Conservation (phyloP, 2,888 invertebrate genomes). For the Eupithecia inturbata region DNA sequence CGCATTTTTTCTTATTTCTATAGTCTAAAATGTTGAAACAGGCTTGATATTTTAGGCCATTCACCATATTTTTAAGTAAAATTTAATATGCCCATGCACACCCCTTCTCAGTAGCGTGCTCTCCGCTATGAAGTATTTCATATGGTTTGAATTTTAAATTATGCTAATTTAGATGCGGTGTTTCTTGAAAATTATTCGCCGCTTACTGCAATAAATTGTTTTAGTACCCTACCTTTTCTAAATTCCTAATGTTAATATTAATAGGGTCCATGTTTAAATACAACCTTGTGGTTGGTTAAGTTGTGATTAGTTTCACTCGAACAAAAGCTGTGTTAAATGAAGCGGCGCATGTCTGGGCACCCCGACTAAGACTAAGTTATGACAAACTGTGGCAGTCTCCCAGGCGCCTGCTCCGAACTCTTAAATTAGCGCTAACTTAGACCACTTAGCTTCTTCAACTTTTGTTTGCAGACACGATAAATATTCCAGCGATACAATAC, state of each 20-base stretch:
- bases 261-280: not conserved
- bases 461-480: constrained; percentile 80
- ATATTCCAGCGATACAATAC: constrained; percentile 76
- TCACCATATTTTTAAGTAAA: constrained; percentile 62
- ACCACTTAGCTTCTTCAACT: constrained; percentile 80
- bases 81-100: constrained; percentile 63
- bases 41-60: constrained; percentile 70
- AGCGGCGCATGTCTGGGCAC: constrained; percentile 57
- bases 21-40: constrained; percentile 74
- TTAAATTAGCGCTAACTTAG: constrained; percentile 82
- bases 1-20: constrained; percentile 75
- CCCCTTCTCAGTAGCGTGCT: constrained; percentile 67
- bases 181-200: constrained; percentile 47
- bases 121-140: constrained; percentile 68
- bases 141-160: constrained; percentile 75
- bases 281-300: constrained; percentile 22
- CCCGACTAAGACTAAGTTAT: constrained; percentile 73
- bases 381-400: constrained; percentile 71
- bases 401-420: constrained; percentile 70
- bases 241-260: constrained; percentile 7
- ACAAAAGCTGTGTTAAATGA: constrained; percentile 69
- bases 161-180: constrained; percentile 66
- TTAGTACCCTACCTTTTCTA: constrained; percentile 13
- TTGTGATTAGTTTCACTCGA: constrained; percentile 64
- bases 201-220: constrained; percentile 20